These are phyloP conservation scores for Graptemys geographica DNA, from an alignment of 2,797 vertebrate species.

Conservation along the genomic window DNA sequence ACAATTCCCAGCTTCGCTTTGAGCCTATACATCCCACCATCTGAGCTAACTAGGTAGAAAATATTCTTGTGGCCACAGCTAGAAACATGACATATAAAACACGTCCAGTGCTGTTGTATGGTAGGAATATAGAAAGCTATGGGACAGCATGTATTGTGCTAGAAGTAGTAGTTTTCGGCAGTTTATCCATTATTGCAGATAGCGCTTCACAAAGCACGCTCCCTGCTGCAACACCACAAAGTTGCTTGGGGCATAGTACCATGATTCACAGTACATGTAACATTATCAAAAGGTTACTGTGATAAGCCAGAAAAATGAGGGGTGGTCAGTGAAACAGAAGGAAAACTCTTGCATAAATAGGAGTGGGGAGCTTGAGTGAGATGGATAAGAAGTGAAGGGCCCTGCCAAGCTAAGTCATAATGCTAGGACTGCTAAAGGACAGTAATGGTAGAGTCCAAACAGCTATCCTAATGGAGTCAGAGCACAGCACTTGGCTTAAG, in stretches of 20 bases:
- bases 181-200: background rate
- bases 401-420: background rate
- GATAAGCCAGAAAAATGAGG: fast-evolving
- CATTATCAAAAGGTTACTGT: fast-evolving
- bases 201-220: background rate
- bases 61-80: background rate
- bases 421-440: background rate
- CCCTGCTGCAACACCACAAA: background rate
- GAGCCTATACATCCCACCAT: background rate
- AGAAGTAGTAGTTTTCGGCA: background rate
- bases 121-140: background rate
- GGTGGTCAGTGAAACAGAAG: background rate
- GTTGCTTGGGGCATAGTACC: background rate
- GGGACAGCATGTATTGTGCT: background rate
- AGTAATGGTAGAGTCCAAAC: background rate
- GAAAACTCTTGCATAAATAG: background rate
- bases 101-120: background rate
- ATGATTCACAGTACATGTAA: background rate
- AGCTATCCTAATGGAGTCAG: background rate
- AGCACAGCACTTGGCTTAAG: background rate
- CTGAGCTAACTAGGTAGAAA: background rate
- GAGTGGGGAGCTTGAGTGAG: background rate
- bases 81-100: background rate
- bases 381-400: background rate
- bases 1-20: background rate